Conservation (phyloP, 2,888 invertebrate genomes). For the Tortrix viridana region DNA sequence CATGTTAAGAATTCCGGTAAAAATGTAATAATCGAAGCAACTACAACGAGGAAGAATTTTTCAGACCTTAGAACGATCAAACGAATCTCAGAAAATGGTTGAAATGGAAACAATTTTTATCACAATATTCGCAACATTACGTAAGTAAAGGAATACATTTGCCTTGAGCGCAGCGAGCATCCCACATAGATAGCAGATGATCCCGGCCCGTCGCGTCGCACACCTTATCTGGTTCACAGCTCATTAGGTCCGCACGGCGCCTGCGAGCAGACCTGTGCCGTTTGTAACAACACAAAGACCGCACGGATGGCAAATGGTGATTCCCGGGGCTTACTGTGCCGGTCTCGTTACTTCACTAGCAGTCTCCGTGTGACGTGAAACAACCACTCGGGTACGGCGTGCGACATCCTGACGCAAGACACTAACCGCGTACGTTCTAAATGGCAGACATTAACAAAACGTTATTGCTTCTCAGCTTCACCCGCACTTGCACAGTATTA, state of each 20-base stretch:
- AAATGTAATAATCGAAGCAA: no score
- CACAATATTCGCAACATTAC: conserved; percentile 41
- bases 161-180: conserved; percentile 63
- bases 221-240: conserved; percentile 85
- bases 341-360: conserved; percentile 63
- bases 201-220: conserved; percentile 69
- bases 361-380: conserved; percentile 61
- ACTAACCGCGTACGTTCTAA: conserved; percentile 75
- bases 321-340: conserved; percentile 68
- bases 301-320: conserved; percentile 73
- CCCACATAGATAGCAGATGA: conserved; percentile 71
- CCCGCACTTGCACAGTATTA: conserved; percentile 76
- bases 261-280: conserved; percentile 72
- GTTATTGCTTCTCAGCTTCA: conserved; percentile 77
- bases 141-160: conserved; percentile 42
- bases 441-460: conserved; percentile 79
- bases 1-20: background rate
- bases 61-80: no score
- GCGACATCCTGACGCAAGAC: conserved; percentile 67
- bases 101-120: conserved; percentile 1
- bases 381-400: conserved; percentile 59
- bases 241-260: conserved; percentile 78
- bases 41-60: no score
- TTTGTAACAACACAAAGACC: conserved; percentile 80
- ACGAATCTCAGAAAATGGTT: background rate